Evolutionary conservation across 1,140 invertebrate species (phyloP).

Genomic region (Popillia japonica): DNA sequence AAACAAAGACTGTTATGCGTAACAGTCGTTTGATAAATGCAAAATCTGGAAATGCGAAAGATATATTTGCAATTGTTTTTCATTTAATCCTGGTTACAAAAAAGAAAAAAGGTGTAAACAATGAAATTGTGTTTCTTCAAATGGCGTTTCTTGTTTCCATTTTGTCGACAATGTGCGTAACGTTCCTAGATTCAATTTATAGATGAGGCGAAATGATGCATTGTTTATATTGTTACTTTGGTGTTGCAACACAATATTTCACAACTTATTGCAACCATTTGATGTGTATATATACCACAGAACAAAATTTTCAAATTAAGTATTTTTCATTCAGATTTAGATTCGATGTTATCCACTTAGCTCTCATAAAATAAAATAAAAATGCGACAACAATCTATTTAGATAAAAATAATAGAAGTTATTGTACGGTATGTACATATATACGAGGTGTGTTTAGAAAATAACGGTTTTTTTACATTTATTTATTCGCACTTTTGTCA

Average conservation of each 20-base stretch:
- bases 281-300: too few relatives aligned
- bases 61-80: background rate
- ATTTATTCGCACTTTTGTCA: too few relatives aligned
- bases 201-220: background rate
- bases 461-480: too few relatives aligned
- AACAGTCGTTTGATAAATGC: background rate
- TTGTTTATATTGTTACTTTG: background rate
- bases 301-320: too few relatives aligned
- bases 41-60: background rate
- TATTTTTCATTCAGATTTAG: too few relatives aligned
- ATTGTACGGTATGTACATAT: too few relatives aligned
- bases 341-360: too few relatives aligned
- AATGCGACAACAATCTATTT: too few relatives aligned
- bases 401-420: too few relatives aligned
- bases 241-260: background rate
- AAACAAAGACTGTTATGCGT: background rate
- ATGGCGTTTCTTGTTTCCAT: background rate
- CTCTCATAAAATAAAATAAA: too few relatives aligned
- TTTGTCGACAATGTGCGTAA: background rate
- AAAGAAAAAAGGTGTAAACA: slow-evolving; percentile 13
- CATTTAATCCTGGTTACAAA: background rate
- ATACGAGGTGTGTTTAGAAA: too few relatives aligned
- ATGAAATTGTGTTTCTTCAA: background rate
- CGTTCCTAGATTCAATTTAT: background rate
- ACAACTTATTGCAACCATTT: background rate